phyloP scores from a whole-genome alignment of 2,113 vertebrate genomes.

The Bos indicus region DNA sequence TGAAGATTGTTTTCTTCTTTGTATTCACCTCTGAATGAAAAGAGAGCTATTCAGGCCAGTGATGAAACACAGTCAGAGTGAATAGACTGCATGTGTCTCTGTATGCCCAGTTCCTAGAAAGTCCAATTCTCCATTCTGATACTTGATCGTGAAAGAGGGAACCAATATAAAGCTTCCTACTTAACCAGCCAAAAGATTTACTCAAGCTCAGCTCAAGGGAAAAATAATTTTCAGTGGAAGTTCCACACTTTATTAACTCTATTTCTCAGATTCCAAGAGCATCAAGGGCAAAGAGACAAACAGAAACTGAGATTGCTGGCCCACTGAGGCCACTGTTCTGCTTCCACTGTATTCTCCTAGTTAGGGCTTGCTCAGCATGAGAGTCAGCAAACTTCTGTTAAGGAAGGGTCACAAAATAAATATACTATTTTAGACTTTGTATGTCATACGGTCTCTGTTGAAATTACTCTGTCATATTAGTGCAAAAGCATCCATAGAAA shows the following conservation, averaged over 20 bases:
- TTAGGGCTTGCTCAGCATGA: background rate
- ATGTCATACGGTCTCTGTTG: background rate
- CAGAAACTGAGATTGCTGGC: background rate
- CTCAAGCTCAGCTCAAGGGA: background rate
- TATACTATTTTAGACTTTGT: background rate
- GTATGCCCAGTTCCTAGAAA: background rate
- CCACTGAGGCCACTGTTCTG: background rate
- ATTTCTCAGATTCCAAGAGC: background rate
- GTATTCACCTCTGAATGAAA: background rate
- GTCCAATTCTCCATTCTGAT: background rate
- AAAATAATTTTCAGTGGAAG: constrained; percentile 4
- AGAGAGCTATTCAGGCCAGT: background rate
- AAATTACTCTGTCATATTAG: background rate
- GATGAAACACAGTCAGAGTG: background rate
- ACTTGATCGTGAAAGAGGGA: background rate
- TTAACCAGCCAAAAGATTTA: constrained; percentile 7
- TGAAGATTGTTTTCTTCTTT: background rate
- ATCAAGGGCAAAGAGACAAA: background rate
- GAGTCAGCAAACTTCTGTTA: background rate
- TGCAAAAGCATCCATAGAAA: background rate
- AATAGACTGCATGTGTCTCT: background rate
- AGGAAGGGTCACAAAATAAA: background rate
- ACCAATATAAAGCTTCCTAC: background rate
- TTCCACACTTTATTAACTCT: background rate
- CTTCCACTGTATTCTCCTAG: background rate